phyloP scores from a whole-genome alignment of 2,797 vertebrate species.

The Philypnodon macrostomus region DNA sequence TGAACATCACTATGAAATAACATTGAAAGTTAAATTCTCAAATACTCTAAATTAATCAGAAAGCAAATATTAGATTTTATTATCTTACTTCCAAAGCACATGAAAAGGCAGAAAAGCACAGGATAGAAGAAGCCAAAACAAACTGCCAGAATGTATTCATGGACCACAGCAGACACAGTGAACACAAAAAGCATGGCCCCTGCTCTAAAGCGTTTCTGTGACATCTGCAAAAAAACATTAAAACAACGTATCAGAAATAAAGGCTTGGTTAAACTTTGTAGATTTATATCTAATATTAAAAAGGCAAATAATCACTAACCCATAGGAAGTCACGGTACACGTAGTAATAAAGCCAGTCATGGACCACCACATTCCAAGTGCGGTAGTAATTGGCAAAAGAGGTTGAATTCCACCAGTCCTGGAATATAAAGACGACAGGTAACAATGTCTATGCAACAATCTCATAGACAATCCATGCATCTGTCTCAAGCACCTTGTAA shows the following conservation, averaged over 20 bases:
- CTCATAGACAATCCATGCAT: too few species aligned
- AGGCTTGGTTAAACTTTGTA: neutral
- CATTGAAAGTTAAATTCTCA: too few species aligned
- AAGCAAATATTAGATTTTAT: neutral
- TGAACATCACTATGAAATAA: slow-evolving; percentile 85
- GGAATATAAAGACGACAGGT: slow-evolving; percentile 14
- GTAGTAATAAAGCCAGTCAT: slow-evolving; percentile 97
- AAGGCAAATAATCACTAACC: slow-evolving; percentile 76
- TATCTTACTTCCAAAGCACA: slow-evolving; percentile 93
- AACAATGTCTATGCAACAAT: too few species aligned
- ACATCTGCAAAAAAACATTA: slow-evolving; percentile 76
- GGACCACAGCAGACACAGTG: slow-evolving; percentile 86
- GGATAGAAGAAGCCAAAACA: slow-evolving; percentile 94
- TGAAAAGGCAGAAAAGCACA: slow-evolving; percentile 89
- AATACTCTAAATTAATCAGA: too few species aligned
- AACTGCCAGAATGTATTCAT: slow-evolving; percentile 87
- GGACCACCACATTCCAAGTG: slow-evolving; percentile 96
- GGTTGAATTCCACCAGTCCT: slow-evolving; percentile 99
- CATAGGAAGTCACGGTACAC: slow-evolving; percentile 90
- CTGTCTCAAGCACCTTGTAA: slow-evolving; percentile 85
- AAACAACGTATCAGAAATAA: neutral
- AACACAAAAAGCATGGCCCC: slow-evolving; percentile 91
- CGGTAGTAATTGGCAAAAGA: slow-evolving; percentile 96
- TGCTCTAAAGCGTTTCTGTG: slow-evolving; percentile 83
- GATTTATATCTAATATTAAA: neutral